Conservation (phyloP, 2,888 invertebrate species). For the Stenurella melanura region DNA sequence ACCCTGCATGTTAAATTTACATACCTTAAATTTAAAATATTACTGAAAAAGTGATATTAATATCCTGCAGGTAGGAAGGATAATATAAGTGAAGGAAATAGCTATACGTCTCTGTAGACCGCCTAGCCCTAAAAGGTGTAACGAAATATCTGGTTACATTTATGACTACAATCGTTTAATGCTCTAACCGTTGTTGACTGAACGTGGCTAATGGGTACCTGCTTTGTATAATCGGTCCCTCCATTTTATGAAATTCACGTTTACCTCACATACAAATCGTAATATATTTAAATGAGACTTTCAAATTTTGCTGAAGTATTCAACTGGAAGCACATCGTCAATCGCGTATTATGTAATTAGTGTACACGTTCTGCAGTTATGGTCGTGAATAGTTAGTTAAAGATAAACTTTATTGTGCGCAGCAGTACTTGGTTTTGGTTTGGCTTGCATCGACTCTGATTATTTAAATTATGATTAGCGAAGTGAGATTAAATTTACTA, state of each 20-base stretch:
- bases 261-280: slow-evolving; percentile 12
- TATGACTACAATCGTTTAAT: slow-evolving; percentile 42
- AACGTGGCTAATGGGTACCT: slow-evolving; percentile 58
- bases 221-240: slow-evolving; percentile 21
- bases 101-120: background rate
- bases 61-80: background rate
- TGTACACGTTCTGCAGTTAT: background rate
- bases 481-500: no score
- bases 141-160: slow-evolving; percentile 44
- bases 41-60: background rate
- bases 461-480: no score
- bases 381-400: background rate
- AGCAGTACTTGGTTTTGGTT: no score
- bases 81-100: background rate
- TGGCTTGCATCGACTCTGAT: no score
- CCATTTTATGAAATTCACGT: slow-evolving; percentile 26
- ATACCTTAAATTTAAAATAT: background rate
- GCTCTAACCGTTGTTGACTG: slow-evolving; percentile 55
- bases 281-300: background rate
- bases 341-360: background rate
- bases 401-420: background rate
- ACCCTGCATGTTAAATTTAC: background rate
- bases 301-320: slow-evolving; percentile 10
- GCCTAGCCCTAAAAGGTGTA: slow-evolving; percentile 13
- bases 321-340: background rate